phyloP scores from a whole-genome alignment of 2,113 vertebrate genomes.

The Prietella phreatophila region DNA sequence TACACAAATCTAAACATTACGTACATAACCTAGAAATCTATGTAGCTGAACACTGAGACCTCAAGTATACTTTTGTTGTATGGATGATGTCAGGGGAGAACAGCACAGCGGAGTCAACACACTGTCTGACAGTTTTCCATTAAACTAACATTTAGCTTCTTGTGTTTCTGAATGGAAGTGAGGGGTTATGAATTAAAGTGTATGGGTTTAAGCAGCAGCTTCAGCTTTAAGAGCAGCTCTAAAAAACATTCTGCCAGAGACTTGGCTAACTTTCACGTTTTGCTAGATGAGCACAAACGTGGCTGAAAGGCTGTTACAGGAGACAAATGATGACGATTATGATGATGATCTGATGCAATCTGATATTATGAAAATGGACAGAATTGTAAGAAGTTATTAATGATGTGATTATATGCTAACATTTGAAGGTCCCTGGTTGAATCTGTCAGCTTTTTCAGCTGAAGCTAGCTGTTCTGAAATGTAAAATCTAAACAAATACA shows the following conservation, averaged over 20 bases:
- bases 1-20: background rate
- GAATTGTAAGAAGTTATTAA: background rate
- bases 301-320: background rate
- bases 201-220: background rate
- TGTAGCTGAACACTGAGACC: background rate
- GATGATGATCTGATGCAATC: background rate
- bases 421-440: background rate
- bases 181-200: background rate
- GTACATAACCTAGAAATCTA: background rate
- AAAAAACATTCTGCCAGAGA: constrained; percentile 22
- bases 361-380: background rate
- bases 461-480: background rate
- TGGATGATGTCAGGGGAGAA: background rate
- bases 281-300: background rate
- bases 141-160: background rate
- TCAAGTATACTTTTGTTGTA: background rate
- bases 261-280: constrained; percentile 21
- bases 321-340: background rate
- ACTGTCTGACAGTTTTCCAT: background rate
- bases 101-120: background rate
- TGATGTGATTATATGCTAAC: background rate
- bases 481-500: background rate
- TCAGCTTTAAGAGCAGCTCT: constrained; percentile 16
- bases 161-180: constrained; percentile 7
- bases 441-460: background rate